These are phyloP conservation scores for Lethenteron reissneri DNA, from an alignment of 2,113 vertebrate species.

Conservation along the genomic window DNA sequence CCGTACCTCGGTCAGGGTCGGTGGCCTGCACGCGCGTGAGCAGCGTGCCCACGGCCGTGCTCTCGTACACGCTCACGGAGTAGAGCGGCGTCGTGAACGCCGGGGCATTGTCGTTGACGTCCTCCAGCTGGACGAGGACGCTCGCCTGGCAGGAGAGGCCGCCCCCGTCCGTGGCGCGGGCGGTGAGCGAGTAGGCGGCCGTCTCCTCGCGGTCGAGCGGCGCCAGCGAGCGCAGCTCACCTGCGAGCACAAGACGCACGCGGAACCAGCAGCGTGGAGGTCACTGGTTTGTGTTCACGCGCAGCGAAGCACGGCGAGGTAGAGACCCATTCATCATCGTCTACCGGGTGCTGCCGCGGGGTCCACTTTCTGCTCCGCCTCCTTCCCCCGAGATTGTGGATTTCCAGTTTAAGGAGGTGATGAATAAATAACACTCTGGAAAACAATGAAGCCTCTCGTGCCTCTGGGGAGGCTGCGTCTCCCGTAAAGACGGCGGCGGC, in stretches of 20 bases:
- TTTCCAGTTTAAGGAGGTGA: too few relatives aligned
- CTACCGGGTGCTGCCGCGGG: too few relatives aligned
- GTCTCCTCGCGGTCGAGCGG: conserved; percentile 52
- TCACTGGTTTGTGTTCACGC: too few relatives aligned
- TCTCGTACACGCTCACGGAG: conserved; percentile 58
- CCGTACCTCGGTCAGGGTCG: conserved; percentile 62
- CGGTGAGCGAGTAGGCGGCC: conserved; percentile 40
- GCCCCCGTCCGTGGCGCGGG: conserved; percentile 60
- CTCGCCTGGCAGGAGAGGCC: conserved; percentile 54
- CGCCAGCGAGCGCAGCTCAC: conserved; percentile 52
- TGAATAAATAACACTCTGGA: background rate
- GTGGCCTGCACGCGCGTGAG: conserved; percentile 69
- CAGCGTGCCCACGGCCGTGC: conserved; percentile 61
- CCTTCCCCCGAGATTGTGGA: too few relatives aligned
- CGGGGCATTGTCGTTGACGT: conserved; percentile 83
- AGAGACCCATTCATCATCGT: too few relatives aligned
- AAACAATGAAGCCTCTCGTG: background rate
- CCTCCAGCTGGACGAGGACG: conserved; percentile 43
- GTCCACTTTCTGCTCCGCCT: too few relatives aligned
- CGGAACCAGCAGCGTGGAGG: background rate
- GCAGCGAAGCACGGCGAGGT: too few relatives aligned
- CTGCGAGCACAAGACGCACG: conserved; percentile 19
- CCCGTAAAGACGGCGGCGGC: background rate
- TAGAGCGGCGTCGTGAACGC: conserved; percentile 49
- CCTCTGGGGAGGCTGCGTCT: background rate